These are phyloP conservation scores for Cataglyphis rosenhaueri DNA, from an alignment of 2,888 invertebrate species.

Conservation along the genomic window DNA sequence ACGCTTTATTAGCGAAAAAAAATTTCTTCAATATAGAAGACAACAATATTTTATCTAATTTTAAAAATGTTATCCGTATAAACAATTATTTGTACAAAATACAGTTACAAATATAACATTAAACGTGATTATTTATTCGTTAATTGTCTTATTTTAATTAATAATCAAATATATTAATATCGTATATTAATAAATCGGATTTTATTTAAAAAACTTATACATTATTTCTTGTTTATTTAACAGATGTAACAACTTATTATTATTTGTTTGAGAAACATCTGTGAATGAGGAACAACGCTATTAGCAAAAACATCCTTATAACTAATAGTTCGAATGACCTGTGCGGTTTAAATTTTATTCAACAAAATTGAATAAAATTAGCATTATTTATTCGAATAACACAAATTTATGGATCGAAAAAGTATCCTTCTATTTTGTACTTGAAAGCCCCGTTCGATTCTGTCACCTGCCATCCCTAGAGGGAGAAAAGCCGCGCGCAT, in stretches of 20 bases:
- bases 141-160: background rate
- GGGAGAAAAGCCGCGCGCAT: slow-evolving; percentile 58
- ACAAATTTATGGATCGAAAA: background rate
- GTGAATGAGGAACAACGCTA: background rate
- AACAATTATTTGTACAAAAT: background rate
- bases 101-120: background rate
- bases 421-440: background rate
- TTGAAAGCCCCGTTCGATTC: slow-evolving; percentile 13
- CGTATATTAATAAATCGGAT: background rate
- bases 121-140: background rate
- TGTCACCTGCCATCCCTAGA: background rate
- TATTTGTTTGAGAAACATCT: background rate
- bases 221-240: background rate
- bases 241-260: background rate
- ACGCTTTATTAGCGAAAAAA: background rate
- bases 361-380: background rate
- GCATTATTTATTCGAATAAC: background rate
- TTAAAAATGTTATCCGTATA: background rate
- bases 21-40: background rate
- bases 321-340: background rate
- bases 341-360: background rate
- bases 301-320: background rate
- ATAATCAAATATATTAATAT: background rate
- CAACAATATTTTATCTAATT: background rate
- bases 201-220: background rate